These are phyloP conservation scores for Barbus barbus DNA, from an alignment of 2,113 vertebrate species.

Conservation along the genomic window DNA sequence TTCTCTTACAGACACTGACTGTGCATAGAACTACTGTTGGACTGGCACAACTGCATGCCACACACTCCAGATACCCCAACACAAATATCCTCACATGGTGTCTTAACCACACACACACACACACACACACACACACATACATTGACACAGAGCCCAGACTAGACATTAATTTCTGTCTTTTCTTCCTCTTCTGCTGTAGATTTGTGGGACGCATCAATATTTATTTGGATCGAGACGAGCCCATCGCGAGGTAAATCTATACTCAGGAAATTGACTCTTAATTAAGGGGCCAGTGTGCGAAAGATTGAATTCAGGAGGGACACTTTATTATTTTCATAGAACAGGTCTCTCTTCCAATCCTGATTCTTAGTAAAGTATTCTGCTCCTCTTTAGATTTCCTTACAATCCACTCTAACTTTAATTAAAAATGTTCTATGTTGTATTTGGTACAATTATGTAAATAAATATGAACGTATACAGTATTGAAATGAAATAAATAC, in stretches of 20 bases:
- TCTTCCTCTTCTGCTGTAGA: constrained; percentile 66
- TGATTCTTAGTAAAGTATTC: constrained; percentile 12
- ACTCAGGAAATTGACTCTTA: constrained; percentile 51
- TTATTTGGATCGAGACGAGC: constrained; percentile 87
- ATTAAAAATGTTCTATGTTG: background rate
- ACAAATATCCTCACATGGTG: background rate
- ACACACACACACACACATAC: constrained; percentile 8
- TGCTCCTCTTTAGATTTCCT: background rate
- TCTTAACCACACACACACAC: too few species aligned
- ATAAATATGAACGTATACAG: background rate
- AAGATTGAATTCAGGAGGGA: constrained; percentile 6
- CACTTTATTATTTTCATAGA: constrained; percentile 37
- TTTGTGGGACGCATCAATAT: constrained; percentile 95
- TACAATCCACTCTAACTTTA: constrained; percentile 1
- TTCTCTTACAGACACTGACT: background rate
- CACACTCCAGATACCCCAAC: constrained; percentile 21
- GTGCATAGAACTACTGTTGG: background rate
- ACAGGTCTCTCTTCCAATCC: constrained; percentile 17
- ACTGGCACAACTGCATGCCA: background rate
- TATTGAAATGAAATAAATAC: background rate
- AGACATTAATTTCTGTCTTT: constrained; percentile 27
- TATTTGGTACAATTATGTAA: background rate
- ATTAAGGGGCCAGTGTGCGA: constrained; percentile 50
- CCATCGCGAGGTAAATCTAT: constrained; percentile 83
- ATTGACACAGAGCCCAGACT: constrained; percentile 7